phyloP scores from a whole-genome alignment of 2,888 invertebrate genomes.

The Ochropacha duplaris region DNA sequence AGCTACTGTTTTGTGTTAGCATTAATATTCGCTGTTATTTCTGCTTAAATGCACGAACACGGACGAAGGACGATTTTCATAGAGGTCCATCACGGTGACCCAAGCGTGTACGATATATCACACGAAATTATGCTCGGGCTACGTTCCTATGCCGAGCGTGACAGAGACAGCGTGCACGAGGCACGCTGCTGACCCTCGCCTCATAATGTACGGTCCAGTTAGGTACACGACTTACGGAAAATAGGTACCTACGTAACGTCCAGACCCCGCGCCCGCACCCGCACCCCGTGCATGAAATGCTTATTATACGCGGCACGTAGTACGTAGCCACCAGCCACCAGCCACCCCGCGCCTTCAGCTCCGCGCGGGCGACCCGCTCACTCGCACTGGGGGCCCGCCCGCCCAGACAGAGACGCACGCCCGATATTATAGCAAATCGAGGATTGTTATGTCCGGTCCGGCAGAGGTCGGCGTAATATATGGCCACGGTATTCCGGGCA shows the following conservation, averaged over 20 bases:
- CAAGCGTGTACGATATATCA: conserved; percentile 75
- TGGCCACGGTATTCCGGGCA: conserved; percentile 83
- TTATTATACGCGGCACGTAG: conserved; percentile 84
- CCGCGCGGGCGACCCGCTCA: conserved; percentile 59
- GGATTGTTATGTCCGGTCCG: conserved; percentile 84
- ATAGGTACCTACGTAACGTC: conserved; percentile 77
- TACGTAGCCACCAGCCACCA: too few relatives aligned
- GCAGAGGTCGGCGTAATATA: conserved; percentile 83
- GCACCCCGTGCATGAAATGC: conserved; percentile 84
- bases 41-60: conserved; percentile 43
- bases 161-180: conserved; percentile 72
- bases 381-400: conserved; percentile 52
- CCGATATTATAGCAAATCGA: conserved; percentile 83
- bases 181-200: conserved; percentile 81
- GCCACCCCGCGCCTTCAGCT: conserved; percentile 68
- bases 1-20: conserved; percentile 22
- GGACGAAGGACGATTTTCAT: conserved; percentile 64
- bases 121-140: conserved; percentile 76
- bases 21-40: conserved; percentile 23
- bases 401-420: conserved; percentile 71
- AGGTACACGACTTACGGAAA: conserved; percentile 82
- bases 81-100: conserved; percentile 68
- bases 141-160: conserved; percentile 63
- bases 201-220: conserved; percentile 84
- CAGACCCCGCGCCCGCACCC: conserved; percentile 62